Evolutionary conservation across 2,888 invertebrate species (phyloP), one percentile per base, ranked within the genome.

Genomic region (Lamellibrachia columna): DNA sequence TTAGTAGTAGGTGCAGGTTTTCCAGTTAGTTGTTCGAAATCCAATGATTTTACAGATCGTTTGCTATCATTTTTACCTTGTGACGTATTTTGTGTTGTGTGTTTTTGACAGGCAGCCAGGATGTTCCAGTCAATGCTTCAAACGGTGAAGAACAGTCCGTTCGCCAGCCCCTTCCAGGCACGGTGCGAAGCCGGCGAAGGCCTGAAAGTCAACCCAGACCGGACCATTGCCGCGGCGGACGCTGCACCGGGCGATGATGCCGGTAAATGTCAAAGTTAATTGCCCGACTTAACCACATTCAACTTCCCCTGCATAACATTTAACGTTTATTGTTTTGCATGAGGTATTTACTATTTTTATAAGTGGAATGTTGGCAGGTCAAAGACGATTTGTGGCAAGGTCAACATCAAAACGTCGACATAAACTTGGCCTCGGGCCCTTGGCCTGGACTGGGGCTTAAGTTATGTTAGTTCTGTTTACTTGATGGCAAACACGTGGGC

Each of bases 171-270:
- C 95, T 94, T 95, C 93, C 95, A 95, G 92, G 96, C 96, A 28
- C 94, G 95, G 92, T 96, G 96, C 94, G 96, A 96, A 93, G 94
- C 94, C 22, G 93, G 96, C 94, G 96, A 96, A 92, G 94, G 94
- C 40, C 93, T 94, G 91, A 94, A 95, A 94, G 94, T 95, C 55
- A 95, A 95, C 93, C 94, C 94, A 92, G 94, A 94, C 75, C 93
- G 96, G 93, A 95, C 94, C 58, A 96, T 97, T 93, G 95, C 95
- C 52, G 96, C 96, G 0, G 96, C 96, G 40, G 95, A 95, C 91
- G 94, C 95, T 93, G 95, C 94, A 4, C 60, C 52, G 22, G 93
- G 93, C 92, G 75, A 90, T 91, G 60, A 22, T 92, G 52, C 40
- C 40, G 55, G 53, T 92, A 22, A 52, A 53, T 55, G 3, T 53